phyloP scores from a whole-genome alignment of 2,888 invertebrate species.

The Sminthurides aquaticus region DNA sequence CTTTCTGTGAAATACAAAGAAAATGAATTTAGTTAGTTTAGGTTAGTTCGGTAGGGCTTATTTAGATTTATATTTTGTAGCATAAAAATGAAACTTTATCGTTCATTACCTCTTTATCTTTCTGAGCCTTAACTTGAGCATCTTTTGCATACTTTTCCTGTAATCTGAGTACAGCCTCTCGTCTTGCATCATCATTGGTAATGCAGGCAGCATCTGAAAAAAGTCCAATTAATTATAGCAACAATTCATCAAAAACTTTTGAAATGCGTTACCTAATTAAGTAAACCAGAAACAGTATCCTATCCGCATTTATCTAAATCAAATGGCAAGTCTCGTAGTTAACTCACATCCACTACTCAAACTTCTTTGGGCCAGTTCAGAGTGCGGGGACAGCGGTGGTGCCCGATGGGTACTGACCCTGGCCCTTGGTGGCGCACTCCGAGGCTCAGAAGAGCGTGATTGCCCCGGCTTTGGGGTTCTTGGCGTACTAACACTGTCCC shows the following conservation, averaged over 20 bases:
- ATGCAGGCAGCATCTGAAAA: background rate
- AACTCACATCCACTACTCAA: background rate
- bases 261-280: no score
- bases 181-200: slow-evolving; percentile 34
- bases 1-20: slow-evolving; percentile 26
- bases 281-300: no score
- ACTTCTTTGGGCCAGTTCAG: background rate
- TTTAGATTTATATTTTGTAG: background rate
- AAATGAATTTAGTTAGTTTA: background rate
- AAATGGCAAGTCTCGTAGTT: background rate
- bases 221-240: no score
- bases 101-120: slow-evolving; percentile 27
- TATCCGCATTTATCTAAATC: no score
- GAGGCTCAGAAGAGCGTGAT: background rate
- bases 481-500: no score
- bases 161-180: slow-evolving; percentile 28
- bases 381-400: background rate
- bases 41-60: background rate
- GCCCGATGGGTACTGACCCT: no score
- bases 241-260: no score
- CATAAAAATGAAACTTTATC: no score
- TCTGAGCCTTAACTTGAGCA: slow-evolving; percentile 29
- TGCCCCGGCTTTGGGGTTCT: no score
- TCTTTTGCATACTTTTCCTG: slow-evolving; percentile 35
- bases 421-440: background rate